Conservation (phyloP, 2,113 vertebrate species). For the Ahaetulla prasina region DNA sequence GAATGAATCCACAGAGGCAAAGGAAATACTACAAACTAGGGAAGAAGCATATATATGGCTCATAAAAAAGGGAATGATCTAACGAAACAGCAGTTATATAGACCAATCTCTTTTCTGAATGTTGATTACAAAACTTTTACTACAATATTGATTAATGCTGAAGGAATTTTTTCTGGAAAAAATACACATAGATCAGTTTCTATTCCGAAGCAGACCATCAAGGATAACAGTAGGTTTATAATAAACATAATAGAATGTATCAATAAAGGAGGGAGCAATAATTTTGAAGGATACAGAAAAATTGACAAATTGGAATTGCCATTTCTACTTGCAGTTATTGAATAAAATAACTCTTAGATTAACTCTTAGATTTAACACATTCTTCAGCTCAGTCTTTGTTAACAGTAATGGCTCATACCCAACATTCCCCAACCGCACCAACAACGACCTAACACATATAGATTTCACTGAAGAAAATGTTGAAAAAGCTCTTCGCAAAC, state of each 20-base stretch:
- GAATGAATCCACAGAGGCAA: neutral
- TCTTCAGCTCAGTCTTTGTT: too few species aligned
- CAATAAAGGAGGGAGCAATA: neutral
- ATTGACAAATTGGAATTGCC: neutral
- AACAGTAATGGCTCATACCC: too few species aligned
- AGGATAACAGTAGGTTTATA: neutral
- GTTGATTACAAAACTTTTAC: neutral
- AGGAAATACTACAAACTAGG: neutral
- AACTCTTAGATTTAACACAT: too few species aligned
- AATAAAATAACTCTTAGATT: neutral
- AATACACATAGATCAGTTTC: neutral
- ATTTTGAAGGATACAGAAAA: neutral
- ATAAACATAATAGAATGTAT: neutral
- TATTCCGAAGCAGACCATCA: neutral
- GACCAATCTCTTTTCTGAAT: neutral
- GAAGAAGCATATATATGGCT: neutral
- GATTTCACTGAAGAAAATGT: too few species aligned
- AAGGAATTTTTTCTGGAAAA: neutral
- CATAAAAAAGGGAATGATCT: neutral
- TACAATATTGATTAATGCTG: neutral
- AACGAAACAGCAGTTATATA: neutral
- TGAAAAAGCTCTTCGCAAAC: too few species aligned
- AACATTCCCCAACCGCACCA: too few species aligned
- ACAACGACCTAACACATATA: too few species aligned
- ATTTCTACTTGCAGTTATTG: neutral